Base-by-base conservation (phyloP, 2,797 vertebrate genomes). In the Ceryle rudis region DNA sequence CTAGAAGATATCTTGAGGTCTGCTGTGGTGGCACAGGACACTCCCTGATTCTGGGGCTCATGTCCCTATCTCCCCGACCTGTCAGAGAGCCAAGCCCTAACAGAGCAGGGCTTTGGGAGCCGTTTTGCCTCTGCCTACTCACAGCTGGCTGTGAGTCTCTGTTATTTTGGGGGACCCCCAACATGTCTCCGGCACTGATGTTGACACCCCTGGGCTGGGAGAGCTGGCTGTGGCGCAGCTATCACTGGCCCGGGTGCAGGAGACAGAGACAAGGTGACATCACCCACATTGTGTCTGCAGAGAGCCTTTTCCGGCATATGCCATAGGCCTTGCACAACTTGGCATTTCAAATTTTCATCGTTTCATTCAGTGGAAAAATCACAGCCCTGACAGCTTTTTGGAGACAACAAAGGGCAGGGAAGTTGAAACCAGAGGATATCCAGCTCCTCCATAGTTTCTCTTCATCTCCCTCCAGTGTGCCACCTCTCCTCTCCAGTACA, bases 131-230 rank as follows among this genome's bases (percentile, higher is more conserved):
- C 37, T 61, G 35, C 23, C 35, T 4, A 3, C 55, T 87, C 65
- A 41, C 44, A 37, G 28, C 15, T 10, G 9, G 13, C 52, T 60
- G 7, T 1, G 4, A 80, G n/a, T 12, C 65, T 74, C 52, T 58
- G 31, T 4, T 41, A 8, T 31, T 18, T 42, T 17, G 9, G 26
- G 28, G 47, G 29, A 31, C 16, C 21, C 39, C 51, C 67, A 46
- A 1, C 0, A 0, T 52, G 47, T 52, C 57, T 35, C 33, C 11
- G 0, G 20, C 57, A 6, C 16, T 4, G 2, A 18, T 1, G 0
- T 0, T 0, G 81, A 66, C 66, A 57, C 37, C 25, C 15, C 9
- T 22, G 4, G 44, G 37, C 65, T 54, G 70, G 39, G 73, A 84
- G 33, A 58, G 52, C 15, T 1, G 16, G n/a, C 78, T 49, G 41